Base-by-base conservation (phyloP, 2,888 invertebrate genomes). In the Acleris sparsana region DNA sequence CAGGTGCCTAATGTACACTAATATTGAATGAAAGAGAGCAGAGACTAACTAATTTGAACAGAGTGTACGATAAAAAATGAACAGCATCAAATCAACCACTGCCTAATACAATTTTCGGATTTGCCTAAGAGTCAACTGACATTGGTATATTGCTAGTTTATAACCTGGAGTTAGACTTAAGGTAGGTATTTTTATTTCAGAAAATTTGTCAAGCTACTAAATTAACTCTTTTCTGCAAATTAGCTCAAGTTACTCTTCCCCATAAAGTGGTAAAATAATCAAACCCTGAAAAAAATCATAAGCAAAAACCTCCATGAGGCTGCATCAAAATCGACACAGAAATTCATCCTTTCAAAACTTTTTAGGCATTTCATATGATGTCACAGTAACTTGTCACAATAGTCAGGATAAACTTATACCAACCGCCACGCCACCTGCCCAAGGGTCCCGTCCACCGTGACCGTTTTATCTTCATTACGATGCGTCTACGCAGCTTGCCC, bases 391-490 rank as follows among this genome's bases (percentile, higher is more conserved):
- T 16, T 11, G 20, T 56, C 46, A n/a, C 25, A 25, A n/a, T n/a
- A 9, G 25, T 25, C 22, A 46, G 4, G n/a, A 44, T 29, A 57
- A 57, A 44, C 57, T 17, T 9, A 29, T 33, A 5, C 65, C 70
- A 73, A 72, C 73, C 73, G 80, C 75, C 73, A 77, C 70, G 60
- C 59, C 77, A 88, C 88, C 89, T 88, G 89, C 85, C 75, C 72
- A 69, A 71, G 74, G 72, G 74, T 79, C 78, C 79, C 73, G 71
- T 72, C 72, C 73, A 75, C 76, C 81, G 82, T 83, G 82, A 83
- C 82, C 78, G 75, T 82, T 88, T 86, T 84, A 86, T 88, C 86
- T 84, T 83, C 84, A 83, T 86, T 85, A 83, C 74, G 73, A 20
- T 29, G 25, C 18, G 43, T 43, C 52, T 76, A 77, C 75, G 76